These are phyloP conservation scores for Ophiodon elongatus DNA, from an alignment of 2,113 vertebrate species.

Conservation along the genomic window DNA sequence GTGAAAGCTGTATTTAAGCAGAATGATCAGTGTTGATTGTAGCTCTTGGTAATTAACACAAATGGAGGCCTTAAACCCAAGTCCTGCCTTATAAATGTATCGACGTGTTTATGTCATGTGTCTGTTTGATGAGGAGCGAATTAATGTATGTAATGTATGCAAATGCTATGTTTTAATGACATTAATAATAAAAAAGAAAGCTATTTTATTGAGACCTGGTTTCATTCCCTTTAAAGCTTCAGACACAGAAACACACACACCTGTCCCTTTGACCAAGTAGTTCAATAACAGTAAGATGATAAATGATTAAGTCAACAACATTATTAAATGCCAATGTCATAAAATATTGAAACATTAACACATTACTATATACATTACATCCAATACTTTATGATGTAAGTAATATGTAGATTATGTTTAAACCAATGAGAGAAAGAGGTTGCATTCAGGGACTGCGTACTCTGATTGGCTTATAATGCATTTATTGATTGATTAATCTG, in stretches of 20 bases:
- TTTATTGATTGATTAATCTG: neutral
- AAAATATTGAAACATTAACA: neutral
- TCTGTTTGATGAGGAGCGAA: neutral
- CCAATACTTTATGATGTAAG: too few species aligned
- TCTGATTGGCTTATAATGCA: neutral
- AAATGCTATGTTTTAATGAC: constrained; percentile 20
- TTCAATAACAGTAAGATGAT: neutral
- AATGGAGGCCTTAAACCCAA: constrained; percentile 22
- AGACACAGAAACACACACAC: constrained; percentile 6
- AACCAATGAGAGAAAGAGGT: neutral
- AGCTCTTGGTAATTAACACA: neutral
- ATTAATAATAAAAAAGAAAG: constrained; percentile 23
- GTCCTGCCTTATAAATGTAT: neutral
- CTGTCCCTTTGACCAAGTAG: neutral
- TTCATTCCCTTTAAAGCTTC: neutral
- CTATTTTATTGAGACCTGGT: neutral
- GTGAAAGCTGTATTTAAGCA: neutral
- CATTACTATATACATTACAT: neutral
- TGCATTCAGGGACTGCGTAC: neutral
- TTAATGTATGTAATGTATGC: constrained; percentile 7
- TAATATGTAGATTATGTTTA: neutral
- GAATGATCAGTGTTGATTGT: neutral
- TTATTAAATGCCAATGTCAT: neutral
- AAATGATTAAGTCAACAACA: neutral
- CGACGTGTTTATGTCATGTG: neutral